A percentile compares a stretch with the other conserved stretches of the same genome.
Conservation (phyloP, 1,140 invertebrate species). For the Palaemon carinicauda region DNA sequence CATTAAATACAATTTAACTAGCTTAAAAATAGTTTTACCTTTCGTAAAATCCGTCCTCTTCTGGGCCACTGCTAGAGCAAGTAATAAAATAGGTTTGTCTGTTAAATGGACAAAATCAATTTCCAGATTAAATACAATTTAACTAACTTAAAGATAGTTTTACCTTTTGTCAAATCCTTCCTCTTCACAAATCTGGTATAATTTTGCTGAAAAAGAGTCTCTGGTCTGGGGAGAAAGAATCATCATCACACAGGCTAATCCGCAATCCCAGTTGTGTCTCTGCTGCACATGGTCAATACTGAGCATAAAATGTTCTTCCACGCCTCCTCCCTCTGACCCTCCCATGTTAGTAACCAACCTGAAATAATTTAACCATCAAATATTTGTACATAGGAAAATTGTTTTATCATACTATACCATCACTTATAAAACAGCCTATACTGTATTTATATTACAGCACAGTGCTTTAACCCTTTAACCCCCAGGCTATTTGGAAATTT, state of each 20-base stretch:
- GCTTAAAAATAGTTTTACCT: slow-evolving; percentile 62
- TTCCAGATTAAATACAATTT: not conserved
- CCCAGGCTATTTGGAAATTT: too few relatives aligned
- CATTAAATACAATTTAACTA: not conserved
- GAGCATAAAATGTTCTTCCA: slow-evolving; percentile 23
- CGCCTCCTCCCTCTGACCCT: slow-evolving; percentile 6
- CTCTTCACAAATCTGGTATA: slow-evolving; percentile 70
- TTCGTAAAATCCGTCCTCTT: slow-evolving; percentile 73
- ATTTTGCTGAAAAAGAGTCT: slow-evolving; percentile 68
- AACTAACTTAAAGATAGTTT: not conserved
- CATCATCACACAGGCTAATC: slow-evolving; percentile 76
- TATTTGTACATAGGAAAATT: too few relatives aligned
- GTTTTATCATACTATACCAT: too few relatives aligned
- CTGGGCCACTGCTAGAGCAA: too few relatives aligned
- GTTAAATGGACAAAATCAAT: not conserved
- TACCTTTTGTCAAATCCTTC: slow-evolving; percentile 73
- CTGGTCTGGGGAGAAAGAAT: slow-evolving; percentile 68
- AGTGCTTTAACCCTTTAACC: too few relatives aligned
- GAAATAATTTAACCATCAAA: not conserved
- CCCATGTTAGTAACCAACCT: not conserved
- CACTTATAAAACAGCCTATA: too few relatives aligned
- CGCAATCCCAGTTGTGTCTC: slow-evolving; percentile 72
- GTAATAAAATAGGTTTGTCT: not conserved
- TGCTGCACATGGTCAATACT: slow-evolving; percentile 49
- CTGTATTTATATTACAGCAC: too few relatives aligned